Conservation (phyloP, 2,797 vertebrate species). For the Falco columbarius region DNA sequence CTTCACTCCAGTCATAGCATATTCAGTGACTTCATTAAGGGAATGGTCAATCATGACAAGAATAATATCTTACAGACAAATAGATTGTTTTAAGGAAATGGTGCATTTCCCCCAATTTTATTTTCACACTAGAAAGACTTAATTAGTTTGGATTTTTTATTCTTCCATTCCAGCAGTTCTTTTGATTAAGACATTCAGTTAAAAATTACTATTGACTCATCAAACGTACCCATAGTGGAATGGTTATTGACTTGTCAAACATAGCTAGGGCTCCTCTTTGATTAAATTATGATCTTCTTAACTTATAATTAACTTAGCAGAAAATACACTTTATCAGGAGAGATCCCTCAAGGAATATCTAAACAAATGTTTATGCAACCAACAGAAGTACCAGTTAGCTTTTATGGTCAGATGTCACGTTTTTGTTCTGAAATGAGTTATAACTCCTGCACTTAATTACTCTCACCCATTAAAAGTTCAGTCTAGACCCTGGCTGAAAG, state of each 20-base stretch:
- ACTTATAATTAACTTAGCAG: not conserved
- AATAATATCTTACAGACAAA: not conserved
- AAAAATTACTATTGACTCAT: not conserved
- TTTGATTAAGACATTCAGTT: not conserved
- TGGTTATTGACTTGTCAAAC: slow-evolving; percentile 1
- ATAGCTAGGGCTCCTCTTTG: not conserved
- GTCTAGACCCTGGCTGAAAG: not conserved
- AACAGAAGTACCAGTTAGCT: not conserved
- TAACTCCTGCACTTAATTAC: not conserved
- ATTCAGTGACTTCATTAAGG: not conserved
- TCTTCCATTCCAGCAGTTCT: not conserved
- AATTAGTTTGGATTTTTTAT: not conserved
- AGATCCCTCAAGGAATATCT: not conserved
- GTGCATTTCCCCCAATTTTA: not conserved
- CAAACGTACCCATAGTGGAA: not conserved
- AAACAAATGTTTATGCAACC: not conserved
- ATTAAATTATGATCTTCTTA: not conserved
- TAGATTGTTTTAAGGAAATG: not conserved
- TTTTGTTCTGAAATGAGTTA: not conserved
- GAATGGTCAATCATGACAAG: not conserved
- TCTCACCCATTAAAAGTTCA: not conserved
- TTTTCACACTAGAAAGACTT: not conserved
- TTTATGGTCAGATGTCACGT: not conserved
- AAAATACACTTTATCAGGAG: slow-evolving; percentile 3
- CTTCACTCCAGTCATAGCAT: not conserved